A percentile compares a stretch with the other conserved stretches of the same genome.
Evolutionary conservation across 2,797 vertebrate genomes (phyloP).

Genomic region (Sebastes paucispinis): DNA sequence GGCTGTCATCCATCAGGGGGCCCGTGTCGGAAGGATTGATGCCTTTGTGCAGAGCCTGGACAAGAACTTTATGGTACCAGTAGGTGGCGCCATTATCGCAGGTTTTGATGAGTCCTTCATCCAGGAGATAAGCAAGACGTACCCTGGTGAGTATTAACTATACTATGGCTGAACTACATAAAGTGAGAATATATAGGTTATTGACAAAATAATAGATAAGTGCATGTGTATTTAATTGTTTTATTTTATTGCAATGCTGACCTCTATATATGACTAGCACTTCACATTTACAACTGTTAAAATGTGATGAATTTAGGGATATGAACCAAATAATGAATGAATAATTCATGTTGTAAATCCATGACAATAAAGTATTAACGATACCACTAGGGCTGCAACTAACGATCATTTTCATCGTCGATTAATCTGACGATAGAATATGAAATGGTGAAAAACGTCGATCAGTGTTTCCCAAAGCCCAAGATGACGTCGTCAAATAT

Average conservation of each 20-base stretch:
- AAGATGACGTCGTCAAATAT: no score
- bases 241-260: background rate
- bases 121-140: slow-evolving; percentile 96
- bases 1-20: slow-evolving; percentile 79
- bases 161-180: background rate
- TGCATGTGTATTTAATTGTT: background rate
- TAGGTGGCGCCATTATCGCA: slow-evolving; percentile 97
- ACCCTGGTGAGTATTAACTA: slow-evolving; percentile 86
- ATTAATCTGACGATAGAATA: no score
- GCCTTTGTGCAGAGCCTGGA: slow-evolving; percentile 98
- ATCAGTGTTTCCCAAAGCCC: no score
- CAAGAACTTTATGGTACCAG: slow-evolving; percentile 99
- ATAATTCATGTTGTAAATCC: background rate
- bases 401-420: no score
- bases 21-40: slow-evolving; percentile 92
- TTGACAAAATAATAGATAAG: background rate
- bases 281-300: background rate
- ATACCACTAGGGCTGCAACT: no score
- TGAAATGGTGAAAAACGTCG: no score
- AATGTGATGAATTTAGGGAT: background rate
- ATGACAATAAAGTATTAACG: background rate
- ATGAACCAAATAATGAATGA: background rate
- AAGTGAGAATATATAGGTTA: background rate
- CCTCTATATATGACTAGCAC: background rate
- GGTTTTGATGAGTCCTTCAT: slow-evolving; percentile 92